Evolutionary conservation across 1,140 invertebrate species (phyloP), one percentile per base, ranked within the genome.

Genomic region (Theocolax elegans): DNA sequence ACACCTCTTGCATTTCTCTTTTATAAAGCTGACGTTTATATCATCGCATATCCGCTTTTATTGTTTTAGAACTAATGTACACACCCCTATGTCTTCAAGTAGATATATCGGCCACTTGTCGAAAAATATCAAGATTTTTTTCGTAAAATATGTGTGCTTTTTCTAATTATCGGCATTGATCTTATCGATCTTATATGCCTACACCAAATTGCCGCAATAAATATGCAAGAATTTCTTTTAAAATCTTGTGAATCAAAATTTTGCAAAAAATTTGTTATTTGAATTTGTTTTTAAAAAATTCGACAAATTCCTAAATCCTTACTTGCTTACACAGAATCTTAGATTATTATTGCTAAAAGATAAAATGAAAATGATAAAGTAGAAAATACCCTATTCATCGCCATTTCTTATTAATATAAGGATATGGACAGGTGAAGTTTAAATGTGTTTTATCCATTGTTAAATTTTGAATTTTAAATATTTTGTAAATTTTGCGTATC

Each of bases 21-120:
- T 27, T n/a, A n/a, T 2, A 58, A 72, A 62, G 40, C 67, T 64
- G 51, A 68, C 51, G 53, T 64, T 71, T 44, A 58, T 27, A 68
- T 71, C 63, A 77, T 60, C 15, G n/a, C 71, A 74, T 59, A 72
- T 66, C 59, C 67, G 72, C 68, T 77, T 71, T 23, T 66, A 53
- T 72, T 17, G 51, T 72, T 67, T 72, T 48, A 71, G 64, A 74
- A 59, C 27, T 42, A 60, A 71, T 66, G 13, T 62, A 35, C 46
- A 59, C 31, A 29, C 40, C 29, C 15, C 13, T 23, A n/a, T 35
- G 25, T 48, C 38, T 70, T 58, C 35, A 64, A 58, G 8, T 58
- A 58, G 49, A 70, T 63, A 29, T 42, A 64, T 58, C 3, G 1
- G 46, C 10, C 29, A 64, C 44, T 17, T 49, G 25, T 64, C 3